phyloP scores from a whole-genome alignment of 2,888 invertebrate species.

The Elegia similella region DNA sequence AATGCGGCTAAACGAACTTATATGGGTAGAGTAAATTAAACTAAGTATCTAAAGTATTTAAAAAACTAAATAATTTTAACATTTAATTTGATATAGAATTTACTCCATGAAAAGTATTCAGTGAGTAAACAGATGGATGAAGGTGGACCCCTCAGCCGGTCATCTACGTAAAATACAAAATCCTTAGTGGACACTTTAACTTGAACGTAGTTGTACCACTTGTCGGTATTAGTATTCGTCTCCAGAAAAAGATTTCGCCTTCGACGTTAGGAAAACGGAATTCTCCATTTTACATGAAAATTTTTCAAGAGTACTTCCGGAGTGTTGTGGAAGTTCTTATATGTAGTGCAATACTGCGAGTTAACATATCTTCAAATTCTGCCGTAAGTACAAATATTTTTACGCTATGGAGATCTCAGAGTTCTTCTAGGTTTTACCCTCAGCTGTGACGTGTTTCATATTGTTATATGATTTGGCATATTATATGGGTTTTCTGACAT shows the following conservation, averaged over 20 bases:
- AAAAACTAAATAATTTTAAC: no score
- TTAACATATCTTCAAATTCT: background rate
- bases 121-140: no score
- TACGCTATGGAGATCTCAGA: background rate
- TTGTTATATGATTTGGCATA: no score
- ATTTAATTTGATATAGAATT: no score
- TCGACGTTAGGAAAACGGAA: constrained; percentile 9
- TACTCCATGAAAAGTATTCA: no score
- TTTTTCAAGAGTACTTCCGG: constrained; percentile 9
- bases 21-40: no score
- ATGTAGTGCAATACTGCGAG: constrained; percentile 7
- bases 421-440: no score
- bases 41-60: no score
- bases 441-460: no score
- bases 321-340: background rate
- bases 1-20: no score
- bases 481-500: no score
- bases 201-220: background rate
- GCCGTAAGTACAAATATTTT: background rate
- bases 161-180: background rate
- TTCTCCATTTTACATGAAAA: constrained; percentile 10
- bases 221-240: constrained; percentile 12
- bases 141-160: no score
- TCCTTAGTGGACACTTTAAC: background rate
- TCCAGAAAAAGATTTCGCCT: constrained; percentile 6